Conservation (phyloP, 2,797 vertebrate genomes). For the Adrianichthys oophorus region DNA sequence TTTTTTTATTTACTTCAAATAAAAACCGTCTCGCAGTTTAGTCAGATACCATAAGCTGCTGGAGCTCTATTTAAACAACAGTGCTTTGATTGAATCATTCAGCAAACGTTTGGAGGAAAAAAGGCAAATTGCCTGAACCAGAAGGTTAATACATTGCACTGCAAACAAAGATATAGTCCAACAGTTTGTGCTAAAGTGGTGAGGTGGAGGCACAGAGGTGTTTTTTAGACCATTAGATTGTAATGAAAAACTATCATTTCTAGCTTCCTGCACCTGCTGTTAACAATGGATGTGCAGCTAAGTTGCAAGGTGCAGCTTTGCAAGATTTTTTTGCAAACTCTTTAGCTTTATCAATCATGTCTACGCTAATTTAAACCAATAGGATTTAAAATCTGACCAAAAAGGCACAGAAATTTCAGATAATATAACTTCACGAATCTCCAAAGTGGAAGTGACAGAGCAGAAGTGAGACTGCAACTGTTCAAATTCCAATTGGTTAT, state of each 20-base stretch:
- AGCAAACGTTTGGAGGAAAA: background rate
- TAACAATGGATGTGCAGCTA: constrained; percentile 31
- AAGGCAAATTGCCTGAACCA: background rate
- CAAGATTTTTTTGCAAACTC: too few relatives aligned
- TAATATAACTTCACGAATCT: background rate
- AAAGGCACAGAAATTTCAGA: too few relatives aligned
- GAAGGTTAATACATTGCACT: background rate
- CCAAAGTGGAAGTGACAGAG: constrained; percentile 13
- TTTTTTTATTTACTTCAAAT: too few relatives aligned
- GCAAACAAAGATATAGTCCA: constrained; percentile 12
- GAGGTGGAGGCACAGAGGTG: constrained; percentile 7
- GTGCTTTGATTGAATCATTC: too few relatives aligned
- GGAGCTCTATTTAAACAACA: too few relatives aligned
- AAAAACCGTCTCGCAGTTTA: too few relatives aligned
- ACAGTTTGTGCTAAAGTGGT: constrained; percentile 8
- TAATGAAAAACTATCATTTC: constrained; percentile 32
- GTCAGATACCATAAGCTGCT: too few relatives aligned
- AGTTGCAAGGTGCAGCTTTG: too few relatives aligned
- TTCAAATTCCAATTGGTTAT: too few relatives aligned
- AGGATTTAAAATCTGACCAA: too few relatives aligned
- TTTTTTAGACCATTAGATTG: constrained; percentile 25
- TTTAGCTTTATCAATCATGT: background rate
- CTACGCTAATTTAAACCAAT: too few relatives aligned
- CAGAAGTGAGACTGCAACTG: constrained; percentile 1
- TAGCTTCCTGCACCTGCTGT: constrained; percentile 46